Evolutionary conservation across 2,113 vertebrate species (phyloP).

Genomic region (Gobius niger): DNA sequence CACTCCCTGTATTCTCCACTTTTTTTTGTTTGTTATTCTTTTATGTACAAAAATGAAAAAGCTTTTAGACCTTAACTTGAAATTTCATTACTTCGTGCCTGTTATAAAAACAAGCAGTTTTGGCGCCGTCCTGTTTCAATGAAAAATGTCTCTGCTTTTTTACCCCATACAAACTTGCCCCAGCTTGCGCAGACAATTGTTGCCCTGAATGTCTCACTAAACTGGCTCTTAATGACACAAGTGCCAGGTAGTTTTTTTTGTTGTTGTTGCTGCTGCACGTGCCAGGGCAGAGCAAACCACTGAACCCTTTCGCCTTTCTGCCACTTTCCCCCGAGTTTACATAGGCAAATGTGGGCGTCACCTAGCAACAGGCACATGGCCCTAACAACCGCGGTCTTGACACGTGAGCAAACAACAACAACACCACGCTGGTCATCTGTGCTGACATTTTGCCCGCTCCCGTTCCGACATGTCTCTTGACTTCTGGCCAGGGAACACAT

Average conservation of each 20-base stretch:
- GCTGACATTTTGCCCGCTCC: constrained; percentile 3
- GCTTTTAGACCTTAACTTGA: too few species aligned
- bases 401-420: constrained; percentile 28
- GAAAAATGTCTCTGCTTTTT: background rate
- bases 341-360: constrained; percentile 34
- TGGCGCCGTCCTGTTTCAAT: too few species aligned
- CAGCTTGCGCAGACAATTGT: background rate
- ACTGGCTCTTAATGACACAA: background rate
- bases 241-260: background rate
- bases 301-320: constrained; percentile 15
- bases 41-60: too few species aligned
- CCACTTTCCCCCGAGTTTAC: constrained; percentile 21
- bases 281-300: constrained; percentile 1
- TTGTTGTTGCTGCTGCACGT: background rate
- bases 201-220: background rate
- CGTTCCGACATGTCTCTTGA: background rate
- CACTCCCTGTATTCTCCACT: too few species aligned
- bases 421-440: constrained; percentile 4
- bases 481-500: background rate
- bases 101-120: too few species aligned
- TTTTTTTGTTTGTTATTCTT: too few species aligned
- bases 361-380: constrained; percentile 28
- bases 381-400: constrained; percentile 17
- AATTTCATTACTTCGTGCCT: too few species aligned
- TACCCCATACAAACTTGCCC: background rate